A percentile compares a stretch with the other conserved stretches of the same genome.
phyloP scores from a whole-genome alignment of 2,797 vertebrate species.

The Xerus rutilus region DNA sequence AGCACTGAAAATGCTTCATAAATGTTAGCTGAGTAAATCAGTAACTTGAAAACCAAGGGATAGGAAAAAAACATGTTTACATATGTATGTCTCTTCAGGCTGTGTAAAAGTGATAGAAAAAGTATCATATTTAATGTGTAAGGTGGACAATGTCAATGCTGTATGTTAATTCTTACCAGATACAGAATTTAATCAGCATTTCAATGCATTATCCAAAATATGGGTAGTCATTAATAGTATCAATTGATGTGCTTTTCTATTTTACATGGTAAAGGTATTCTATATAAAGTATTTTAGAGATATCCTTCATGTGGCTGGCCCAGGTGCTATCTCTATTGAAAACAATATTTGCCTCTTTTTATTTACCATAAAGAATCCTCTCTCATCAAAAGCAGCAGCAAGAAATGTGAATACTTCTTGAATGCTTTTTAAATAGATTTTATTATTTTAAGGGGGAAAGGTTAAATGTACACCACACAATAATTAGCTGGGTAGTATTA shows the following conservation, averaged over 20 bases:
- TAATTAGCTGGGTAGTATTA: background rate
- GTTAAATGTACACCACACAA: background rate
- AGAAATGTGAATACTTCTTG: background rate
- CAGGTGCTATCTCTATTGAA: background rate
- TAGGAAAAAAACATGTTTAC: background rate
- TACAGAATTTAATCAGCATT: background rate
- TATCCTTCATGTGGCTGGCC: background rate
- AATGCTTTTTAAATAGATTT: background rate
- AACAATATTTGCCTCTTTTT: background rate
- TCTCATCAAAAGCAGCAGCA: background rate
- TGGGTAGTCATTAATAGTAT: background rate
- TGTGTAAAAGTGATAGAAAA: conserved; percentile 6
- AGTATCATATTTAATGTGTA: background rate
- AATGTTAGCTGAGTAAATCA: background rate
- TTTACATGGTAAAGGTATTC: background rate
- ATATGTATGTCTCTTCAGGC: background rate
- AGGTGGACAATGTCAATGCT: background rate
- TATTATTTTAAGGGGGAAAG: background rate
- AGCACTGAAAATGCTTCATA: background rate
- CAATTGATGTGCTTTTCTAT: background rate
- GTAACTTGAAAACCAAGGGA: background rate
- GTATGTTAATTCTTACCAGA: background rate
- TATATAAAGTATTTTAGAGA: background rate
- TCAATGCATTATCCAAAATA: background rate
- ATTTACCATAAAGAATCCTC: background rate